phyloP scores from a whole-genome alignment of 2,797 vertebrate species.

The Spondyliosoma cantharus region DNA sequence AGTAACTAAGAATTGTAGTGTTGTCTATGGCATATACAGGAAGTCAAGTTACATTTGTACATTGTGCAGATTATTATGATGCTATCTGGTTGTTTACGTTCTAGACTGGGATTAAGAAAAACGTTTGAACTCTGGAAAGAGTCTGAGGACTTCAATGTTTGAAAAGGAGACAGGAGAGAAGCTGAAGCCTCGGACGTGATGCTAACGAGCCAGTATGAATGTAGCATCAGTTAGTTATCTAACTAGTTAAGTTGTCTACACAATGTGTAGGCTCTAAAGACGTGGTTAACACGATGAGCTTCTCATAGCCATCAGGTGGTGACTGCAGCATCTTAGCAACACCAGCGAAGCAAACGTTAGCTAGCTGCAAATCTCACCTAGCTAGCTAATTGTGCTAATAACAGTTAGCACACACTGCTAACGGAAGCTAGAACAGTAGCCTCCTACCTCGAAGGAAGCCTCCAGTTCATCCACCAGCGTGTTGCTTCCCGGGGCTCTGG shows the following conservation, averaged over 20 bases:
- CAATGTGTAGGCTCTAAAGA: background rate
- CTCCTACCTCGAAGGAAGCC: constrained; percentile 92
- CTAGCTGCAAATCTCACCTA: background rate
- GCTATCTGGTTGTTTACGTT: background rate
- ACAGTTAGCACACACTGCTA: constrained; percentile 52
- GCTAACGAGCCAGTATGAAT: background rate
- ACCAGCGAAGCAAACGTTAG: background rate
- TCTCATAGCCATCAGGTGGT: rapidly evolving
- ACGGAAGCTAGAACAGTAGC: constrained; percentile 3
- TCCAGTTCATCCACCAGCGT: constrained; percentile 96
- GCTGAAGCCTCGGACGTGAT: background rate
- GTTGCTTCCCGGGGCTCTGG: constrained; percentile 80
- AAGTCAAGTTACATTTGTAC: background rate
- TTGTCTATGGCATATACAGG: background rate
- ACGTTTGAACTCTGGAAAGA: too few species aligned
- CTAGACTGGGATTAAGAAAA: background rate
- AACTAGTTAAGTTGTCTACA: background rate
- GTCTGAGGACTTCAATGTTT: too few species aligned
- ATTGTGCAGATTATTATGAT: too few species aligned
- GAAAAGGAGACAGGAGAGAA: background rate
- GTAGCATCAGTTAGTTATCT: background rate
- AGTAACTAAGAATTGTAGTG: background rate
- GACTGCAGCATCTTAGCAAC: background rate
- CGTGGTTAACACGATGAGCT: rapidly evolving
- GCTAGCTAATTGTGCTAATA: constrained; percentile 31